Evolutionary conservation across 2,797 vertebrate genomes (phyloP), one percentile per base, ranked within the genome.

Genomic region (Nothura maculosa): DNA sequence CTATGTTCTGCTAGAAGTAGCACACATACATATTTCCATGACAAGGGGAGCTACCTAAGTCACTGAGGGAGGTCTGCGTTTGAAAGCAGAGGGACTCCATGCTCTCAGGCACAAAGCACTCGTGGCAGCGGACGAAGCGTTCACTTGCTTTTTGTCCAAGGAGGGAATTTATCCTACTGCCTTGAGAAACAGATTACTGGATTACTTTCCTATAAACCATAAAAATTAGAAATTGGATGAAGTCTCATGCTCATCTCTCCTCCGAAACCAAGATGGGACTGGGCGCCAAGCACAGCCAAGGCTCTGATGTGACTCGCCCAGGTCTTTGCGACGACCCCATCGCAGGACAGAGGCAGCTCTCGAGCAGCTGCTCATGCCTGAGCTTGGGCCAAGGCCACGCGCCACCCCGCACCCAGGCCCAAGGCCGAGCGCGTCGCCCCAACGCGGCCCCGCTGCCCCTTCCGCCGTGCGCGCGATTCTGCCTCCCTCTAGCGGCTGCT

Each of bases 301-400:
- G 43, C 76, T 73, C 55, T 57, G 42, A 42, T 4, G 20, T 43
- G 70, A 32, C 6, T 57, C 64, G 16, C 4, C 24, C 47, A 63
- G 10, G 2, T 68, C 80, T 82, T 69, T 32, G 42, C 24, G 62
- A 4, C 6, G 15, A 19, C 12, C 5, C 5, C 27, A 12, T 17
- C n/a, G 43, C 45, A 43, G 85, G 55, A 40, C 28, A 16, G 24
- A 34, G 32, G 12, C 38, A 40, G 42, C 42, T 22, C 17, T 42
- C n/a, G n/a, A n/a, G 47, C 22, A 11, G 3, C 19, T 11, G 1
- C 32, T 1, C 3, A 57, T 13, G 6, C 52, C 8, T 58, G 6
- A 61, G 8, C 6, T 64, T 61, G 28, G 18, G 9, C 32, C n/a
- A 61, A 85, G 38, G 82, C 21, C 12, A 69, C 58, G 42, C 10